Base-by-base conservation (phyloP, 1,140 invertebrate species). In the Chionoecetes opilio region DNA sequence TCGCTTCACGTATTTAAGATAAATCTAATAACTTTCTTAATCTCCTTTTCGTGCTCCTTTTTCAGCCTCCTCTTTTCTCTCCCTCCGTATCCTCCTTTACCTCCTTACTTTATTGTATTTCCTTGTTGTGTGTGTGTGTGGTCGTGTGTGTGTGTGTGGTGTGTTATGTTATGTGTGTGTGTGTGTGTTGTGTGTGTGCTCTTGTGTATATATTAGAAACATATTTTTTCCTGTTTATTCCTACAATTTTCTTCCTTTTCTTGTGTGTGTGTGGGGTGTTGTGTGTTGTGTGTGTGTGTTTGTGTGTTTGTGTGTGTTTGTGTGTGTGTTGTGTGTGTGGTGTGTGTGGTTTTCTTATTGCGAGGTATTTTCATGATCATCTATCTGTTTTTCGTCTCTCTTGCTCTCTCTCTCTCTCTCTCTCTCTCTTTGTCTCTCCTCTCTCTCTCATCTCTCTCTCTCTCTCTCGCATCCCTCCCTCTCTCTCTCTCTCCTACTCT, bases 1-100 rank as follows among this genome's bases (percentile, higher is more conserved):
- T 31, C 34, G 34, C 37, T 89, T 41, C 41, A 89, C 41, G 37
- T 89, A 89, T 75, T 75, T 75, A 75, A 75, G 63, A 75, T 75
- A n/a, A 75, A n/a, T 26, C n/a, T n/a, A 75, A n/a, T n/a, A 26
- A 75, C 21, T 26, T 75, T 75, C n/a, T 26, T 75, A n/a, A 75
- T 75, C 63, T 75, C 8, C 63, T 75, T 26, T 75, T 75, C n/a
- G 26, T 75, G 21, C 63, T 75, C 8, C 63, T 75, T 26, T 75
- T 75, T 75, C 63, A 2, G 63, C 21, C 63, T 75, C 63, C n/a
- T n/a, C n/a, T n/a, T 75, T 26, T 26, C 63, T 75, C 63, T 75
- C 63, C 63, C 26, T 75, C 63, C 21, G 26, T n/a, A n/a, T 75
- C 21, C 63, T 21, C 21, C 63, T 75, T 75, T 75, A n/a, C 21